phyloP scores from a whole-genome alignment of 2,797 vertebrate genomes.

The Falco peregrinus region DNA sequence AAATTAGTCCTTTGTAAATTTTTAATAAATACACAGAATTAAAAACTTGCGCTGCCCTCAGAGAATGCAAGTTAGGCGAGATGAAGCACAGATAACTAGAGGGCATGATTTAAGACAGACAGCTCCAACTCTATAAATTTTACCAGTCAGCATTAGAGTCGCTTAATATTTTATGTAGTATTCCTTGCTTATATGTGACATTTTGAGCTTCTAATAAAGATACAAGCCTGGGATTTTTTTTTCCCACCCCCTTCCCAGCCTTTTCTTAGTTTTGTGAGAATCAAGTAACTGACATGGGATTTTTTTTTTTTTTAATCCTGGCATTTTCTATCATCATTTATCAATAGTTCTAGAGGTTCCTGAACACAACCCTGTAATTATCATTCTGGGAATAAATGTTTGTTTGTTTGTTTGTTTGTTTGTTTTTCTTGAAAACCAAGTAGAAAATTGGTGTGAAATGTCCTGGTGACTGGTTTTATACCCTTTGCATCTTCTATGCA shows the following conservation, averaged over 20 bases:
- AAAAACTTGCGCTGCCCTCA: constrained; percentile 10
- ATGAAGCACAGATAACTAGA: constrained; percentile 52
- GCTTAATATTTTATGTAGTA: constrained; percentile 74
- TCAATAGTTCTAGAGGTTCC: neutral
- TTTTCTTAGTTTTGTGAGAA: too few species aligned
- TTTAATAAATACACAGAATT: constrained; percentile 49
- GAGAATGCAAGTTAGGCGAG: constrained; percentile 49
- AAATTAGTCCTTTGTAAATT: constrained; percentile 53
- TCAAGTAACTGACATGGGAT: too few species aligned
- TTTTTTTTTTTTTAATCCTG: neutral
- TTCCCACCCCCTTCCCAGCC: neutral
- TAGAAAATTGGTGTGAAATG: neutral
- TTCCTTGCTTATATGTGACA: constrained; percentile 67
- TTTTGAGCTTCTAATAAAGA: constrained; percentile 60
- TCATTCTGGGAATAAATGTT: neutral
- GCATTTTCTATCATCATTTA: neutral
- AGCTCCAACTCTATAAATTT: constrained; percentile 72
- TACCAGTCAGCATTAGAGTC: constrained; percentile 59
- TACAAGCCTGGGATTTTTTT: neutral
- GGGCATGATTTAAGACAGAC: constrained; percentile 68
- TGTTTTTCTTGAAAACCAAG: neutral
- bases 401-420: too few species aligned
- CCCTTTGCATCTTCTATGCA: neutral
- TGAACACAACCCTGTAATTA: neutral
- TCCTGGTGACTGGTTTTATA: neutral